Percentiles rank a stretch among this genome's conserved stretches.
These are phyloP conservation scores for Agriotes lineatus DNA, from an alignment of 2,888 invertebrate genomes.

Conservation along the genomic window DNA sequence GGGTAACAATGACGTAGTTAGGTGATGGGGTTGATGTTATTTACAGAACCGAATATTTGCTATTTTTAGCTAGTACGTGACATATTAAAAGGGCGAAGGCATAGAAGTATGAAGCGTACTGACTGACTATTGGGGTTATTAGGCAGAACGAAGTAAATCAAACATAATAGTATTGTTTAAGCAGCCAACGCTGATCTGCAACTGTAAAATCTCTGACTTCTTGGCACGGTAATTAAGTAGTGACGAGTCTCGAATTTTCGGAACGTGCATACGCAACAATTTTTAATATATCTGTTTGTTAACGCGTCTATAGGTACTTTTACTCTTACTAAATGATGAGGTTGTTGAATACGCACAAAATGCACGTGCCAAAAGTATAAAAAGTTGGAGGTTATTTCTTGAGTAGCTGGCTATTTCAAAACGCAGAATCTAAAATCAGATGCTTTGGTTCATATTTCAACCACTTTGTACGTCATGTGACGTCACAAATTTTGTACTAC, in stretches of 20 bases:
- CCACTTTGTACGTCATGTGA: neutral
- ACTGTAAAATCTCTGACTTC: neutral
- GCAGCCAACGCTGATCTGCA: neutral
- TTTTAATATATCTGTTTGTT: neutral
- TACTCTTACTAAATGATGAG: slow-evolving; percentile 12
- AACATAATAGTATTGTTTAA: too few species aligned
- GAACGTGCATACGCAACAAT: neutral
- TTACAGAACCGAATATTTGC: neutral
- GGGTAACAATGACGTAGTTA: slow-evolving; percentile 1
- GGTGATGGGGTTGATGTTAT: neutral
- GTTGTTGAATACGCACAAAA: slow-evolving; percentile 13
- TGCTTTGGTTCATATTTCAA: neutral
- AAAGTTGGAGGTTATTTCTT: slow-evolving; percentile 12
- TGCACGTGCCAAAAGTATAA: slow-evolving; percentile 17
- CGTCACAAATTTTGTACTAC: slow-evolving; percentile 21
- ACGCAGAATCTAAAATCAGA: neutral
- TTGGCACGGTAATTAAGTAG: neutral
- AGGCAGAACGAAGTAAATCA: too few species aligned
- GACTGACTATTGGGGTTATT: neutral
- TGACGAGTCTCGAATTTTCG: slow-evolving; percentile 2
- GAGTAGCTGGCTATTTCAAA: neutral
- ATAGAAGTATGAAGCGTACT: neutral
- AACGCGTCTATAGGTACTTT: slow-evolving; percentile 4
- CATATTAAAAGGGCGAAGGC: neutral
- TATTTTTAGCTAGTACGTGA: neutral